These are phyloP conservation scores for Acanthopagrus latus DNA, from an alignment of 2,797 vertebrate species.

Conservation along the genomic window DNA sequence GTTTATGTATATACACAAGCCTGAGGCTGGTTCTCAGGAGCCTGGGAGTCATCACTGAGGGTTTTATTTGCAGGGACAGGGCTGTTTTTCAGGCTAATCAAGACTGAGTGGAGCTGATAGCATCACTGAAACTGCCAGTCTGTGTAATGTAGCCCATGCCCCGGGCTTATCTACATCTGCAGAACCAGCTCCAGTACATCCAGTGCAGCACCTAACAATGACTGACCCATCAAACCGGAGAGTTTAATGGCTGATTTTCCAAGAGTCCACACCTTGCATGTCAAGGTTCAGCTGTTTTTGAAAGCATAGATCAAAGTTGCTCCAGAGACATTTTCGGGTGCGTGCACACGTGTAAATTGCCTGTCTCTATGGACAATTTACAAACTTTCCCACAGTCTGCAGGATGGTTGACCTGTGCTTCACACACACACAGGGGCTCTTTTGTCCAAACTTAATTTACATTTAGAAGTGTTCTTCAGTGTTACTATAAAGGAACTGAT, in stretches of 20 bases:
- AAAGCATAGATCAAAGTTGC: constrained; percentile 9
- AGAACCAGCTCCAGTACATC: constrained; percentile 49
- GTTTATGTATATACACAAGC: constrained; percentile 57
- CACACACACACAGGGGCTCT: not conserved
- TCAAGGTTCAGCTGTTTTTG: constrained; percentile 58
- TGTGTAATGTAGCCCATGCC: constrained; percentile 34
- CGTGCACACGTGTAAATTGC: not conserved
- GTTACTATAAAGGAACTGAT: not conserved
- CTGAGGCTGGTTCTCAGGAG: constrained; percentile 74
- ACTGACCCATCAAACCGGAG: constrained; percentile 45
- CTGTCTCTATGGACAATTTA: constrained; percentile 8
- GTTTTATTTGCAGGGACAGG: constrained; percentile 39
- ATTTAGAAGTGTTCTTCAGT: not conserved
- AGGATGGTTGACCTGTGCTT: not conserved
- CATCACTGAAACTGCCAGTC: constrained; percentile 68
- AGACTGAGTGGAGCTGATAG: constrained; percentile 70
- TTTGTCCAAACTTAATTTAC: not conserved
- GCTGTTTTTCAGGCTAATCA: constrained; percentile 55
- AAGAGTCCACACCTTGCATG: constrained; percentile 27
- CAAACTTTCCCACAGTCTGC: constrained; percentile 64
- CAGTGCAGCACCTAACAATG: constrained; percentile 34
- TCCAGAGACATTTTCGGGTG: not conserved
- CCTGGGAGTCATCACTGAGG: constrained; percentile 39
- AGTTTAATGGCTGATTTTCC: constrained; percentile 64
- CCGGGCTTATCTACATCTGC: constrained; percentile 74